Evolutionary conservation across 2,888 invertebrate species (phyloP).

Genomic region (Folsomia manolachei): DNA sequence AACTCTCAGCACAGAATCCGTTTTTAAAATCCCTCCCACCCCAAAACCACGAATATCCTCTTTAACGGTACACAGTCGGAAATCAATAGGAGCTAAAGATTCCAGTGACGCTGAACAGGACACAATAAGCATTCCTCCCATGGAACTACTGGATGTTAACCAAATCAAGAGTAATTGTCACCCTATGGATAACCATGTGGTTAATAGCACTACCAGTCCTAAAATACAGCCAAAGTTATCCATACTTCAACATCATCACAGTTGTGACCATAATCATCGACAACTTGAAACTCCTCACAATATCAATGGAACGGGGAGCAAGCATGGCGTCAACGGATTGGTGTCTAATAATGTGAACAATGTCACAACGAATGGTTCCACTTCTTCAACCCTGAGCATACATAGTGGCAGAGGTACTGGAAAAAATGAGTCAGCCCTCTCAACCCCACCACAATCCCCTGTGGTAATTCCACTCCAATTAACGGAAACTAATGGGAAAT

Average conservation of each 20-base stretch:
- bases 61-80: conserved; percentile 19
- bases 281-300: conserved; percentile 8
- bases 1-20: conserved; percentile 45
- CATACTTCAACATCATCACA: conserved; percentile 10
- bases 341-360: background rate
- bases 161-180: conserved; percentile 42
- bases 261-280: conserved; percentile 45
- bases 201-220: conserved; percentile 25
- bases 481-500: conserved; percentile 41
- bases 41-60: conserved; percentile 21
- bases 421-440: no score
- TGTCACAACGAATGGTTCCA: background rate
- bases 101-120: conserved; percentile 49
- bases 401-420: conserved; percentile 39
- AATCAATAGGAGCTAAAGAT: conserved; percentile 28
- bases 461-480: conserved; percentile 21
- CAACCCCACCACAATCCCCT: conserved; percentile 42
- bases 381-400: conserved; percentile 24
- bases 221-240: conserved; percentile 19
- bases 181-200: conserved; percentile 23
- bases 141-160: conserved; percentile 49
- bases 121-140: conserved; percentile 48
- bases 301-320: conserved; percentile 14
- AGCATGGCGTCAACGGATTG: background rate
- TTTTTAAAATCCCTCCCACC: conserved; percentile 45